Evolutionary conservation across 2,888 invertebrate species (phyloP).

Genomic region (Coelinius sp.): DNA sequence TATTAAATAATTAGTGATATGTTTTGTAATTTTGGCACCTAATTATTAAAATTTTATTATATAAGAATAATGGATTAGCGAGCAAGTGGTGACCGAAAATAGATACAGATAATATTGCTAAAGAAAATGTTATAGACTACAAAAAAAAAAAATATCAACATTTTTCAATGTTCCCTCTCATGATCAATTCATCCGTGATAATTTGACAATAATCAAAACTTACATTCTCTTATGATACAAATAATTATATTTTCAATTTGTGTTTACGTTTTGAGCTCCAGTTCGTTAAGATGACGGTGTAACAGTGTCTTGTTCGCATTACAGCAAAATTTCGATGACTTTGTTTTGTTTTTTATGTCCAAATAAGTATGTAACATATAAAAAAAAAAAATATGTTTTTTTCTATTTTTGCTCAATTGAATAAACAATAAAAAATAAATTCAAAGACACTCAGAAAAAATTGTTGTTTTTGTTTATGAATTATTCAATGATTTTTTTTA

Average conservation of each 20-base stretch:
- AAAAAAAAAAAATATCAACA: too few species aligned
- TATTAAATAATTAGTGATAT: constrained; percentile 9
- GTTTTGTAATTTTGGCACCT: too few species aligned
- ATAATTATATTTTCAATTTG: background rate
- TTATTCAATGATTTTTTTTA: background rate
- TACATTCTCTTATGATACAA: constrained; percentile 54
- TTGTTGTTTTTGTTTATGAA: background rate
- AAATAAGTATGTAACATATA: constrained; percentile 71
- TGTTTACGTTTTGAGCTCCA: constrained; percentile 71
- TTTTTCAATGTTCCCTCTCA: too few species aligned
- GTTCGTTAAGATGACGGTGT: constrained; percentile 70
- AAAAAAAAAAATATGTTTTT: constrained; percentile 53
- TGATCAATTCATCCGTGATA: background rate
- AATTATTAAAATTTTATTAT: background rate
- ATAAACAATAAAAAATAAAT: constrained; percentile 31
- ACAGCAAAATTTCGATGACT: constrained; percentile 71
- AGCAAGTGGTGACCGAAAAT: too few species aligned
- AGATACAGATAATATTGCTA: too few species aligned
- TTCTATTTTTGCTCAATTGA: constrained; percentile 12
- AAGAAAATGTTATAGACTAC: too few species aligned
- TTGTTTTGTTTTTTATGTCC: constrained; percentile 63
- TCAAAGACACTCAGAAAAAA: constrained; percentile 28
- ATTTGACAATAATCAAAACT: constrained; percentile 42
- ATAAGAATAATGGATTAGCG: too few species aligned
- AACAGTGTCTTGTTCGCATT: constrained; percentile 71